Base-by-base conservation (phyloP, 1,140 invertebrate genomes). In the Idris sp. region DNA sequence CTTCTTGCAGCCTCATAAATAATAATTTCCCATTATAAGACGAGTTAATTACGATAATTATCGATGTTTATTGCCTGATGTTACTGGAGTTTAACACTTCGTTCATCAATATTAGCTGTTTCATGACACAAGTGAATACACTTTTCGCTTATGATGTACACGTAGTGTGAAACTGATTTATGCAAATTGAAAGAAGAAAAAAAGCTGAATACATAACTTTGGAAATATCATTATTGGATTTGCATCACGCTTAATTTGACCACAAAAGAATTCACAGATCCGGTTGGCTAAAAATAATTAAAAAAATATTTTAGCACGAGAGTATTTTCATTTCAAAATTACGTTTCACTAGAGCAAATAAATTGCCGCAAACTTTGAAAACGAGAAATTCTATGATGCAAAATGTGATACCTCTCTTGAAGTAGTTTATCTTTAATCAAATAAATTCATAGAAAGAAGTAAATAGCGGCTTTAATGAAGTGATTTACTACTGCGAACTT, bases 381-480 rank as follows among this genome's bases (percentile, higher is more conserved):
- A 65, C 64, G 30, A 44, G 51, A 65, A 33, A 73, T 38, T 53
- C n/a, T 59, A 59, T 46, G 59, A 48, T 59, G 43, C 18, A 73
- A 44, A 73, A 74, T 65, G 61, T 54, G 69, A 74, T 65, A 65
- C 53, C 36, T 33, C 59, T 58, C 58, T 54, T 28, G 11, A 40
- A 51, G 59, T 64, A 65, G 59, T 64, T 73, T 65, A 73, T 73
- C 69, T 73, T 73, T 64, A 73, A 73, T 73, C 69, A 58, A 73
- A 73, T 65, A 53, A 73, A 73, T 73, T 65, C 59, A 73, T 73
- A 51, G 51, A 25, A 43, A 72, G 58, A 56, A 61, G 51, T 58
- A 72, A 48, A 56, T 62, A 49, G 68, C 51, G 36, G 31, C 38
- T 64, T 73, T 73, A 73, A 73, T 53, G 69, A 73, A 73, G 53